Evolutionary conservation across 2,888 invertebrate genomes (phyloP).

Genomic region (Celastrina argiolus): DNA sequence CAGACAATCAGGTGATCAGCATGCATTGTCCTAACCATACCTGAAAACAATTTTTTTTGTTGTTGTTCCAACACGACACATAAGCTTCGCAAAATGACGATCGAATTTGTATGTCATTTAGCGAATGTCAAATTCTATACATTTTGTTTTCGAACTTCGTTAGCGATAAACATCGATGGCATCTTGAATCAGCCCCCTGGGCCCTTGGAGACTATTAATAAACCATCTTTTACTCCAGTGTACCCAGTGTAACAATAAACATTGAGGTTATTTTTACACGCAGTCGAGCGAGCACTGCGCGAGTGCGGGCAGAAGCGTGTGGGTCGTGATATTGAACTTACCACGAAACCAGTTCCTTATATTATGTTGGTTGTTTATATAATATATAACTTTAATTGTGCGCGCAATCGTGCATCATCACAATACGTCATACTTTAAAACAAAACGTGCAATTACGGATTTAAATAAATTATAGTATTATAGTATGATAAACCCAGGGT

Average conservation of each 20-base stretch:
- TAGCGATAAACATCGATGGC: no score
- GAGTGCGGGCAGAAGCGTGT: conserved; percentile 42
- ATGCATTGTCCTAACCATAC: no score
- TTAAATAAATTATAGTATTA: neutral
- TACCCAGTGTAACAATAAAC: neutral
- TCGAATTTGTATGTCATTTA: no score
- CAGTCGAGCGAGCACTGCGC: neutral
- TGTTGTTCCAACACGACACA: no score
- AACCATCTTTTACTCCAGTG: neutral
- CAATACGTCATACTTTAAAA: conserved; percentile 15
- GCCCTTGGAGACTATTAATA: neutral
- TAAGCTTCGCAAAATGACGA: no score
- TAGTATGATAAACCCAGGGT: neutral
- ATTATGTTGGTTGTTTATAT: no score
- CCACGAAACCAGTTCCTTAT: conserved; percentile 31
- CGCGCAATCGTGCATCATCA: conserved; percentile 13
- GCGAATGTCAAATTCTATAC: no score
- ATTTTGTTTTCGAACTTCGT: no score
- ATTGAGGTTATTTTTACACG: conserved; percentile 10
- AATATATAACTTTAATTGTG: conserved; percentile 21
- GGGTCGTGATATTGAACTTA: conserved; percentile 59
- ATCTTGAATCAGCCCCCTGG: no score
- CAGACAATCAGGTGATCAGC: no score
- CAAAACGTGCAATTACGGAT: conserved; percentile 4
- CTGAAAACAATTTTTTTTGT: no score